These are phyloP conservation scores for Oreohelix idahoensis DNA, from an alignment of 1,140 invertebrate genomes.

Conservation along the genomic window DNA sequence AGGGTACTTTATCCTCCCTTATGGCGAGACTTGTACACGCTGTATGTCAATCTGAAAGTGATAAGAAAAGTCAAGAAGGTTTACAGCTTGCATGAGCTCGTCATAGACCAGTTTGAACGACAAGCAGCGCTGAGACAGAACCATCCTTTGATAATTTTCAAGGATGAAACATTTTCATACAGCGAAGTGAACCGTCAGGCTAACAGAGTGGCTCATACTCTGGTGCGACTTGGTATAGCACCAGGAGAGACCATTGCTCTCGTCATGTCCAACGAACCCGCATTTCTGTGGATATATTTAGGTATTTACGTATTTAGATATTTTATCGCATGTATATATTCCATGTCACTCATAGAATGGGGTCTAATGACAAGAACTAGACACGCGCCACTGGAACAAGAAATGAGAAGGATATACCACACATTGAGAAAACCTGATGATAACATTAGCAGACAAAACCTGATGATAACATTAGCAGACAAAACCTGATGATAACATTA, in stretches of 20 bases:
- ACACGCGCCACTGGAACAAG: too few relatives aligned
- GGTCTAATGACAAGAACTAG: too few relatives aligned
- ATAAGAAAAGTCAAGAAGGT: background rate
- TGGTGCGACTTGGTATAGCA: constrained; percentile 47
- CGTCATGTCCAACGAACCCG: constrained; percentile 61
- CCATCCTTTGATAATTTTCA: constrained; percentile 59
- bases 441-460: too few relatives aligned
- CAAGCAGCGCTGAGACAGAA: constrained; percentile 46
- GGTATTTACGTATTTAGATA: too few relatives aligned
- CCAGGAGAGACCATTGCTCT: constrained; percentile 59
- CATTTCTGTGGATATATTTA: constrained; percentile 65
- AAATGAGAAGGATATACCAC: too few relatives aligned
- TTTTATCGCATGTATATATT: too few relatives aligned
- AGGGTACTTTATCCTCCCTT: background rate
- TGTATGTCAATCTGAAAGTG: background rate
- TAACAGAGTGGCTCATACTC: constrained; percentile 59
- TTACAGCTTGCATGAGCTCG: background rate
- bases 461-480: too few relatives aligned
- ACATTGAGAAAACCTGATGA: too few relatives aligned
- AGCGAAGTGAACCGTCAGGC: constrained; percentile 59
- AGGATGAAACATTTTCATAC: constrained; percentile 57
- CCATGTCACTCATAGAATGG: too few relatives aligned
- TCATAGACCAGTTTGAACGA: constrained; percentile 63
- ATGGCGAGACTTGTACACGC: constrained; percentile 22
- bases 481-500: too few relatives aligned